Evolutionary conservation across 2,113 vertebrate genomes (phyloP).

Genomic region (Sclerurus mexicanus): DNA sequence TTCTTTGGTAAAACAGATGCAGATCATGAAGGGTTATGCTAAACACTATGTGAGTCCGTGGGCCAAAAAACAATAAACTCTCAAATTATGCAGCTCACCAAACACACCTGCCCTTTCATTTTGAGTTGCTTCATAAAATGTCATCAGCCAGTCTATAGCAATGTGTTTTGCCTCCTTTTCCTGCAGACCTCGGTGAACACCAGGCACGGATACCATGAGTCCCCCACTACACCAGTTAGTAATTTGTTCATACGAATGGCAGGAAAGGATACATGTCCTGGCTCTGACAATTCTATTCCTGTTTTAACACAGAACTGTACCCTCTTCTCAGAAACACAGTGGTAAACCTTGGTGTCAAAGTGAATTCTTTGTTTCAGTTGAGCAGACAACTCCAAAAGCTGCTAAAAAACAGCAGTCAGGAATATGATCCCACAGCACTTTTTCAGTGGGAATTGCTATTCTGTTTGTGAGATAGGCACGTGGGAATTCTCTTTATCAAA

Average conservation of each 20-base stretch:
- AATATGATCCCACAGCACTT: not conserved
- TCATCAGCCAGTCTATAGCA: not conserved
- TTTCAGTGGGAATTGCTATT: not conserved
- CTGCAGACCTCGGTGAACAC: not conserved
- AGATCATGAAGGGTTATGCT: not conserved
- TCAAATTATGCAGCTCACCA: not conserved
- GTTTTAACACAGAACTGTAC: not conserved
- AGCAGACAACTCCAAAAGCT: not conserved
- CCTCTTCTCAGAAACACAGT: not conserved
- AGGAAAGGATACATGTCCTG: not conserved
- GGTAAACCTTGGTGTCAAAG: not conserved
- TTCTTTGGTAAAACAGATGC: not conserved
- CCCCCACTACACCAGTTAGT: not conserved
- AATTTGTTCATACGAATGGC: not conserved
- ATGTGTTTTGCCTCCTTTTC: not conserved
- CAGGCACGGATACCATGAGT: not conserved
- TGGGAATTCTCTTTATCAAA: constrained; percentile 29
- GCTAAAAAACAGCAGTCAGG: not conserved
- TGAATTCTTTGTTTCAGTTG: not conserved
- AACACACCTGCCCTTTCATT: not conserved
- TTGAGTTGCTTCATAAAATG: not conserved
- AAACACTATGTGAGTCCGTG: not conserved
- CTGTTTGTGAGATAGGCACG: not conserved
- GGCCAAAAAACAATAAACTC: not conserved
- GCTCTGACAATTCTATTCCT: not conserved